Conservation (phyloP, 2,113 vertebrate genomes). For the Nycticebus coucang region DNA sequence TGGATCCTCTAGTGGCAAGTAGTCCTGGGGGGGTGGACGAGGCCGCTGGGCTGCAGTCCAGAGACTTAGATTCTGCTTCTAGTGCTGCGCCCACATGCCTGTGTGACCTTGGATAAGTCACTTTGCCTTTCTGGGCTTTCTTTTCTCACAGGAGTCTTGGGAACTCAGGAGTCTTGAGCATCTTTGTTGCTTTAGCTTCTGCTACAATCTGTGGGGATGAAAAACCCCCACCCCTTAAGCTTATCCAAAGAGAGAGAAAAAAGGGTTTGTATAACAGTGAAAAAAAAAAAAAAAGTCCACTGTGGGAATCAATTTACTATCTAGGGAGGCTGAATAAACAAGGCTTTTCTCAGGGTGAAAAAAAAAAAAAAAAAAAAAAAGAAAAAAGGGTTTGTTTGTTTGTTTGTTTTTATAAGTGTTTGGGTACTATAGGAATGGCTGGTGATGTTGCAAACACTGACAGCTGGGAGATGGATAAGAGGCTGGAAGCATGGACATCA, state of each 20-base stretch:
- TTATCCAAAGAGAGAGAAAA: no score
- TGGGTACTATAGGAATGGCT: not conserved
- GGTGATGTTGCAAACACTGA: not conserved
- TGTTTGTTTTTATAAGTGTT: not conserved
- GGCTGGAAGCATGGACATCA: rapidly evolving
- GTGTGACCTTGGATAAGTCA: not conserved
- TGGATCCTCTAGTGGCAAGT: not conserved
- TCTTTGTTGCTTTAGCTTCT: not conserved
- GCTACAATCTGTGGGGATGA: no score
- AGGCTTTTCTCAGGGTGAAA: no score
- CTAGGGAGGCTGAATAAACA: no score
- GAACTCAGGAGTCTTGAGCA: not conserved
- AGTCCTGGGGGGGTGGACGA: not conserved
- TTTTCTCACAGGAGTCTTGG: not conserved
- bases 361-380: no score
- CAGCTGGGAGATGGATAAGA: not conserved
- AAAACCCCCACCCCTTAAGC: no score
- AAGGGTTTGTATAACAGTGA: not conserved
- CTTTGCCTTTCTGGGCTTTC: not conserved
- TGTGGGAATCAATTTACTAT: no score
- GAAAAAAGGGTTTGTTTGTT: not conserved
- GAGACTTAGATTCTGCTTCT: not conserved
- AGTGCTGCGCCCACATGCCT: not conserved
- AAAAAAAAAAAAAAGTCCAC: no score
- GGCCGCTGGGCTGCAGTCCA: not conserved